Percentiles rank a stretch among this genome's conserved stretches.
These are phyloP conservation scores for Matsumyia berberina DNA, from an alignment of 2,888 invertebrate genomes.

Conservation along the genomic window DNA sequence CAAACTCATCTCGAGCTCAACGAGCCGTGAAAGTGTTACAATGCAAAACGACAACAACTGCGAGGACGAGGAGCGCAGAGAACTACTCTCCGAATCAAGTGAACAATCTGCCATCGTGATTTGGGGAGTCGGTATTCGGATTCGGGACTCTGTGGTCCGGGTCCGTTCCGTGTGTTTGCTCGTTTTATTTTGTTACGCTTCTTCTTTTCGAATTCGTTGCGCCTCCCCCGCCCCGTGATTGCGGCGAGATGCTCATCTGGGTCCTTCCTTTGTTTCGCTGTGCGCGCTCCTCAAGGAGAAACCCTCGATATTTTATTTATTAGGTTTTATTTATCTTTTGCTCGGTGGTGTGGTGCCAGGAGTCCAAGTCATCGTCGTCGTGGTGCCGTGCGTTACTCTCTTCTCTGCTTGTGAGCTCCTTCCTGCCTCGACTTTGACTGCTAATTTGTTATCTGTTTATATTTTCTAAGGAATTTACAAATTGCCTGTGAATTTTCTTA, in stretches of 20 bases:
- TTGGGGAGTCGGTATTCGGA: slow-evolving; percentile 54
- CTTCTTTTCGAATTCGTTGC: slow-evolving; percentile 18
- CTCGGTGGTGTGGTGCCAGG: slow-evolving; percentile 38
- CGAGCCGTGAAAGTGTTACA: slow-evolving; percentile 85
- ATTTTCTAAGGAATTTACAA: slow-evolving; percentile 77
- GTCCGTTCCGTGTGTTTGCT: slow-evolving; percentile 44
- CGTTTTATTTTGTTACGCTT: slow-evolving; percentile 61
- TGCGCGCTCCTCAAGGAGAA: too few species aligned
- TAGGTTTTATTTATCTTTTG: slow-evolving; percentile 74
- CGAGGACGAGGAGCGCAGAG: slow-evolving; percentile 6
- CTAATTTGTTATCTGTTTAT: slow-evolving; percentile 77
- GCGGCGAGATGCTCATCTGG: slow-evolving; percentile 68
- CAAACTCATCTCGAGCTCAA: slow-evolving; percentile 79
- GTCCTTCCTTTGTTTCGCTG: slow-evolving; percentile 59
- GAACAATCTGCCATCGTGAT: slow-evolving; percentile 76
- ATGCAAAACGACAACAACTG: slow-evolving; percentile 78
- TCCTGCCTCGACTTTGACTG: slow-evolving; percentile 62
- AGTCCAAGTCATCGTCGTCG: slow-evolving; percentile 33
- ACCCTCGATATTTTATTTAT: slow-evolving; percentile 74
- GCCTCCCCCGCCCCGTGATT: slow-evolving; percentile 5
- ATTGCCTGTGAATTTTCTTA: slow-evolving; percentile 76
- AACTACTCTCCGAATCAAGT: slow-evolving; percentile 71
- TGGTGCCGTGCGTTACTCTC: slow-evolving; percentile 68
- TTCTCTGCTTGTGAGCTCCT: slow-evolving; percentile 34
- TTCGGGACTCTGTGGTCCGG: slow-evolving; percentile 24